Evolutionary conservation across 1,140 invertebrate species (phyloP).

Genomic region (Bombus cullumanus): DNA sequence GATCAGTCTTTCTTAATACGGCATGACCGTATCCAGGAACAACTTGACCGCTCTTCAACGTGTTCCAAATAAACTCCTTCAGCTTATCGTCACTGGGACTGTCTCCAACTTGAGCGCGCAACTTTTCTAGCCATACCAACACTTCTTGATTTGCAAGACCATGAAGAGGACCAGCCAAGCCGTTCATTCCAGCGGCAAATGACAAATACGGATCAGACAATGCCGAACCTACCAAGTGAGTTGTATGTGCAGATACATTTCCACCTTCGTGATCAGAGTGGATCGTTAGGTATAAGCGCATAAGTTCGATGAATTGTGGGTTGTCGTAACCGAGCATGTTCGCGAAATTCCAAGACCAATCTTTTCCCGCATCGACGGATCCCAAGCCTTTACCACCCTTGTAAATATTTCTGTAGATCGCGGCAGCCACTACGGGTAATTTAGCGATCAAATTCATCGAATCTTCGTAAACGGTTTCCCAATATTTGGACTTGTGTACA

Average conservation of each 20-base stretch:
- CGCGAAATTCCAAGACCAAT: constrained; percentile 97
- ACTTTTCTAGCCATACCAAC: constrained; percentile 92
- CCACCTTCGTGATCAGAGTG: constrained; percentile 98
- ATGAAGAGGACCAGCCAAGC: constrained; percentile 97
- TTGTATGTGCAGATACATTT: constrained; percentile 97
- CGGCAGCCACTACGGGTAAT: constrained; percentile 96
- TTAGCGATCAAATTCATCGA: constrained; percentile 98
- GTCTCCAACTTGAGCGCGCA: constrained; percentile 91
- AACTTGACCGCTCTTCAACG: constrained; percentile 96
- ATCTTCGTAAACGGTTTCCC: constrained; percentile 97
- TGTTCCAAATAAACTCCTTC: constrained; percentile 97
- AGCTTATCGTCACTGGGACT: constrained; percentile 93
- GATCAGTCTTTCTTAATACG: constrained; percentile 98
- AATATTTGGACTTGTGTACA: constrained; percentile 93
- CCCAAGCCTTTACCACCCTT: constrained; percentile 92
- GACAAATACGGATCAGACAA: constrained; percentile 97
- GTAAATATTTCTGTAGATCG: constrained; percentile 89
- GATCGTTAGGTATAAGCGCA: constrained; percentile 97
- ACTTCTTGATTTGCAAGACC: constrained; percentile 98
- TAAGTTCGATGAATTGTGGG: constrained; percentile 93
- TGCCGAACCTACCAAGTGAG: constrained; percentile 97
- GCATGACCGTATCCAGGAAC: constrained; percentile 99
- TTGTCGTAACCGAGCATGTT: constrained; percentile 96
- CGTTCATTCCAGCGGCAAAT: constrained; percentile 97
- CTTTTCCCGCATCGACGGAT: constrained; percentile 93